These are phyloP conservation scores for Abrostola triplasia DNA, from an alignment of 2,888 invertebrate species.

Conservation along the genomic window DNA sequence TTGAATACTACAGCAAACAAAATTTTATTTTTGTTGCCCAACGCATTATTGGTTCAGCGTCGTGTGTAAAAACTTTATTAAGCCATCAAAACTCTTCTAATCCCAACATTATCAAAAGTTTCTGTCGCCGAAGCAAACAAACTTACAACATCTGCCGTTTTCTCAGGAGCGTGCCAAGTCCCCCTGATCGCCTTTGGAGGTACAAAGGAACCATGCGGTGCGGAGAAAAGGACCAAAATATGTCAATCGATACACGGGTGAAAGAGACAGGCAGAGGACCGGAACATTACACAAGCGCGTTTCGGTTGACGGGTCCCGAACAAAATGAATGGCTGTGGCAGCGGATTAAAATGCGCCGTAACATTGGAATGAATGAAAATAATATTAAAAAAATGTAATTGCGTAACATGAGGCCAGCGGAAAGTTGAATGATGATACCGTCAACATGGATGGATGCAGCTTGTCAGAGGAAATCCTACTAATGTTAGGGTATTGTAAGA, in stretches of 20 bases:
- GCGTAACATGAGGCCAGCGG: conserved; percentile 78
- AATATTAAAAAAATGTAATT: conserved; percentile 77
- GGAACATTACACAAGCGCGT: conserved; percentile 85
- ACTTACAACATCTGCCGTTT: conserved; percentile 84
- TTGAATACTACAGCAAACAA: not conserved
- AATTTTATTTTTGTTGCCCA: conserved; percentile 6
- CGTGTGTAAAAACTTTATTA: conserved; percentile 58
- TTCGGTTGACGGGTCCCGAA: conserved; percentile 85
- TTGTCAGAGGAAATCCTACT: conserved; percentile 16
- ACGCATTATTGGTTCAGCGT: conserved; percentile 46
- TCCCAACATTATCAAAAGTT: conserved; percentile 75
- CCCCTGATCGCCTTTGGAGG: conserved; percentile 82
- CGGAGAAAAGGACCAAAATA: conserved; percentile 63
- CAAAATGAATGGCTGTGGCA: conserved; percentile 82
- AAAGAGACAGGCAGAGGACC: conserved; percentile 69
- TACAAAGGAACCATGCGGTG: conserved; percentile 80
- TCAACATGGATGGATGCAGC: conserved; percentile 51
- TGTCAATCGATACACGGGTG: conserved; percentile 29
- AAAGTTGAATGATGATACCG: conserved; percentile 56
- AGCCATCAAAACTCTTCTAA: conserved; percentile 64
- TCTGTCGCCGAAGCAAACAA: conserved; percentile 74
- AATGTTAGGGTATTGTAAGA: conserved; percentile 6
- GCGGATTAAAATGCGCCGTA: conserved; percentile 83
- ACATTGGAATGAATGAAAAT: conserved; percentile 83
- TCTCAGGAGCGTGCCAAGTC: conserved; percentile 86